phyloP scores from a whole-genome alignment of 2,797 vertebrate species.

The Prionace glauca region DNA sequence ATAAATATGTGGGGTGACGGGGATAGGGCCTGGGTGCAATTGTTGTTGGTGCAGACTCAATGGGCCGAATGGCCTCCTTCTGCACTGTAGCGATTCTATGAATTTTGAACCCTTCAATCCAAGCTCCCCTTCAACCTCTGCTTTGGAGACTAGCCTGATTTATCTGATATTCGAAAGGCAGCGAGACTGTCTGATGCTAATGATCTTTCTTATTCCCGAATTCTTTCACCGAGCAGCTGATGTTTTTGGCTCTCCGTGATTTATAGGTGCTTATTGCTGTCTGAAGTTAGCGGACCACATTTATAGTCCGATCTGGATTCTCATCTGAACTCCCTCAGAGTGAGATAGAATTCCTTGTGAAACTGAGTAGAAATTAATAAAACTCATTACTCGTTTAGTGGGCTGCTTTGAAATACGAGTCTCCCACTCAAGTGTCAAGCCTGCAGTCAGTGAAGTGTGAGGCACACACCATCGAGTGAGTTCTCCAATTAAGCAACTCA shows the following conservation, averaged over 20 bases:
- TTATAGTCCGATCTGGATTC: neutral
- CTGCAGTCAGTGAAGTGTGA: neutral
- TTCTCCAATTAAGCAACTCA: constrained; percentile 1
- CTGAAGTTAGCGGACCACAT: neutral
- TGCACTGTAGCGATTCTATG: too few relatives aligned
- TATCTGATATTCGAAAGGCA: neutral
- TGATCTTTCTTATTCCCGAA: neutral
- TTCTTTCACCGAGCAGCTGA: neutral
- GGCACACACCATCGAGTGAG: neutral
- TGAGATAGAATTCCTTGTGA: neutral
- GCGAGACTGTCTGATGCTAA: neutral
- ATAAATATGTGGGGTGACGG: too few relatives aligned
- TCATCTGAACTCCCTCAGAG: neutral
- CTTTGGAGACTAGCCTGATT: neutral
- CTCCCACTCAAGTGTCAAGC: neutral
- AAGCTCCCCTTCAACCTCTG: neutral
- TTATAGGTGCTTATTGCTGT: neutral
- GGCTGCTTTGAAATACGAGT: neutral
- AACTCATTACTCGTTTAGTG: neutral
- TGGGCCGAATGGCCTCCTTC: too few relatives aligned
- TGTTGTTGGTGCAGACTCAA: too few relatives aligned
- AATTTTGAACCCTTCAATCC: too few relatives aligned
- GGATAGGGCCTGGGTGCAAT: too few relatives aligned
- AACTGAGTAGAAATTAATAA: neutral
- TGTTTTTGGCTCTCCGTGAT: neutral